phyloP scores from a whole-genome alignment of 2,888 invertebrate species.

The Papilio demoleus region DNA sequence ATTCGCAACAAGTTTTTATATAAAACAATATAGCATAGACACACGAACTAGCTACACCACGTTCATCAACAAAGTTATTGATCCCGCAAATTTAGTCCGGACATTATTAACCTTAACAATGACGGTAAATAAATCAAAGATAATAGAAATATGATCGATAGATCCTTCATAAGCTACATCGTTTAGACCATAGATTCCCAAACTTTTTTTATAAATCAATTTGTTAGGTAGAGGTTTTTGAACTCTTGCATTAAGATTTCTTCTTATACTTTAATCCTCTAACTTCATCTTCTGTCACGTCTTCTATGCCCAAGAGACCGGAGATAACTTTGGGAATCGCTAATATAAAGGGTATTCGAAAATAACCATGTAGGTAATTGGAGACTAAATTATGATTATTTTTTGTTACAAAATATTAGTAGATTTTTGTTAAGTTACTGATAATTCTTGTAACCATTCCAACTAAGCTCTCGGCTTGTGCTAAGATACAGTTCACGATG shows the following conservation, averaged over 20 bases:
- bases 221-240: too few relatives aligned
- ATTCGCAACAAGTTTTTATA: constrained; percentile 67
- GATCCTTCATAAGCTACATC: not conserved
- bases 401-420: constrained; percentile 12
- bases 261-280: too few relatives aligned
- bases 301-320: too few relatives aligned
- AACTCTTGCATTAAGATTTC: too few relatives aligned
- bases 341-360: not conserved
- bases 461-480: too few relatives aligned
- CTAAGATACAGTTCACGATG: too few relatives aligned
- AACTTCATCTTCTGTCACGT: too few relatives aligned
- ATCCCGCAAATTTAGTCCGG: constrained; percentile 68
- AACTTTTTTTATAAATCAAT: too few relatives aligned
- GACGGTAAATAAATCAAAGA: constrained; percentile 42
- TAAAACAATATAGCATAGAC: constrained; percentile 46
- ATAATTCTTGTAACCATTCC: too few relatives aligned
- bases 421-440: not conserved
- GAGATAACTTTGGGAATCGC: not conserved
- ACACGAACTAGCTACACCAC: constrained; percentile 54
- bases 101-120: constrained; percentile 50
- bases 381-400: constrained; percentile 31
- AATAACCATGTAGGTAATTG: constrained; percentile 32
- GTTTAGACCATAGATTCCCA: constrained; percentile 5
- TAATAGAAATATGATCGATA: constrained; percentile 1
- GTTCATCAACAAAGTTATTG: constrained; percentile 73